Evolutionary conservation across 2,113 vertebrate species (phyloP).

Genomic region (Cricetomys ansorgei): DNA sequence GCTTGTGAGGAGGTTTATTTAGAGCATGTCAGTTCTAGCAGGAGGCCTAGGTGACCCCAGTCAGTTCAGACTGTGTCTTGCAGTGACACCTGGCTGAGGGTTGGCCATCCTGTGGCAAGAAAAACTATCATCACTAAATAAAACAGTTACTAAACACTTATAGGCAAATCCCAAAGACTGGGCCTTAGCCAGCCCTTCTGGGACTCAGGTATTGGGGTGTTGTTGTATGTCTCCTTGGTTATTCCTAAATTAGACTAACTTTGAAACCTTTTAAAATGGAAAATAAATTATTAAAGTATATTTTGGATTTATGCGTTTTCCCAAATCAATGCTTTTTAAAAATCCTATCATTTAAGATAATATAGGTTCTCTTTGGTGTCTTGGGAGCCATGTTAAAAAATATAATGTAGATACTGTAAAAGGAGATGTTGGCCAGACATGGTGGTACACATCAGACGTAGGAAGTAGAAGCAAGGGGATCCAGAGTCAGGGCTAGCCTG

Average conservation of each 20-base stretch:
- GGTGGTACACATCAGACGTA: neutral
- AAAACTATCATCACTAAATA: slow-evolving; percentile 37
- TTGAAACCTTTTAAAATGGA: slow-evolving; percentile 1
- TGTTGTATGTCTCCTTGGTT: neutral
- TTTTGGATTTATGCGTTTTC: slow-evolving; percentile 40
- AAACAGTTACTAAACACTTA: neutral
- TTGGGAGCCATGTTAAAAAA: slow-evolving; percentile 12
- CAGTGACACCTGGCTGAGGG: neutral
- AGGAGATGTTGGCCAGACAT: neutral
- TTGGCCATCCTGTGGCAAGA: neutral
- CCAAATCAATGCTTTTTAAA: neutral
- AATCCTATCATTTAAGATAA: neutral
- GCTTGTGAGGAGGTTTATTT: neutral
- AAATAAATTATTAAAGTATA: neutral
- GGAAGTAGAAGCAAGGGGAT: neutral
- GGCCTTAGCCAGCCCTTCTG: neutral
- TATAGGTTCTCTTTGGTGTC: neutral
- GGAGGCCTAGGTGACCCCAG: neutral
- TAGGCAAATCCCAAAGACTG: slow-evolving; percentile 3
- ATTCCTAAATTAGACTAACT: neutral
- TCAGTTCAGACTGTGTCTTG: neutral
- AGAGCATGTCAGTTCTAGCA: neutral
- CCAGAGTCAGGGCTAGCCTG: neutral
- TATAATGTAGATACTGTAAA: neutral
- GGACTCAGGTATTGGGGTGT: neutral